A percentile compares a stretch with the other conserved stretches of the same genome.
These are phyloP conservation scores for Drosophila kurseongensis DNA, from an alignment of 1,140 invertebrate species.

Conservation along the genomic window DNA sequence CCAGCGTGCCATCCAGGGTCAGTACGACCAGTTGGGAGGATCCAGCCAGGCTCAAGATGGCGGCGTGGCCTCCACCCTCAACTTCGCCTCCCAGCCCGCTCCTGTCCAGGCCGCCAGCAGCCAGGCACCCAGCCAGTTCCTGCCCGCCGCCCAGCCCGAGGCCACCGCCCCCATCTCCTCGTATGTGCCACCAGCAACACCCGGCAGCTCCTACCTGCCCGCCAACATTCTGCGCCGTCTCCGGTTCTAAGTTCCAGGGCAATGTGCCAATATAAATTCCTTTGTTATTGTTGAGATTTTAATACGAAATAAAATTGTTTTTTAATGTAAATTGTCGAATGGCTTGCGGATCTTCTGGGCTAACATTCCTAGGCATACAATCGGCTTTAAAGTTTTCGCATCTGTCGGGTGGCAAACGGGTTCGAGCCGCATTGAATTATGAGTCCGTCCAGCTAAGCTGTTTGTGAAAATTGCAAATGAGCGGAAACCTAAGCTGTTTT, in stretches of 20 bases:
- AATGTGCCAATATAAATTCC: conserved; percentile 16
- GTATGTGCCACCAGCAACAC: conserved; percentile 43
- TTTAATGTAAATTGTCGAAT: conserved; percentile 51
- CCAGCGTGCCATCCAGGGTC: conserved; percentile 59
- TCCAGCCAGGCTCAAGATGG: conserved; percentile 48
- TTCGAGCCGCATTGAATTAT: conserved; percentile 46
- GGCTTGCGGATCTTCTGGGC: conserved; percentile 45
- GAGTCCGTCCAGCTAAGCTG: conserved; percentile 37
- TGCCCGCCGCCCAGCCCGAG: conserved; percentile 18
- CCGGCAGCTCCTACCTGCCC: conserved; percentile 59
- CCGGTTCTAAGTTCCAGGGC: conserved; percentile 37
- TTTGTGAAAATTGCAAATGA: conserved; percentile 61
- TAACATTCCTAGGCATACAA: conserved; percentile 56
- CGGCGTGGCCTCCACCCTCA: conserved; percentile 58
- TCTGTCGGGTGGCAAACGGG: conserved; percentile 38
- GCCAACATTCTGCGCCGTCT: conserved; percentile 69
- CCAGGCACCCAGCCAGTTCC: conserved; percentile 4
- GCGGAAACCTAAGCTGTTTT: conserved; percentile 50
- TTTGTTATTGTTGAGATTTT: conserved; percentile 49
- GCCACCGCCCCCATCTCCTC: conserved; percentile 50
- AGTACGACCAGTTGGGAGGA: conserved; percentile 65
- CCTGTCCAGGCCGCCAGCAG: background rate
- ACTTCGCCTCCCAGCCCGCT: conserved; percentile 59
- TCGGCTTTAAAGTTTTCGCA: conserved; percentile 50
- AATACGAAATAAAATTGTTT: conserved; percentile 66